Percentiles rank a stretch among this genome's conserved stretches.
These are phyloP conservation scores for Lytechinus variegatus DNA, from an alignment of 35 echinoderm and acorn worm genomes.

Conservation along the genomic window DNA sequence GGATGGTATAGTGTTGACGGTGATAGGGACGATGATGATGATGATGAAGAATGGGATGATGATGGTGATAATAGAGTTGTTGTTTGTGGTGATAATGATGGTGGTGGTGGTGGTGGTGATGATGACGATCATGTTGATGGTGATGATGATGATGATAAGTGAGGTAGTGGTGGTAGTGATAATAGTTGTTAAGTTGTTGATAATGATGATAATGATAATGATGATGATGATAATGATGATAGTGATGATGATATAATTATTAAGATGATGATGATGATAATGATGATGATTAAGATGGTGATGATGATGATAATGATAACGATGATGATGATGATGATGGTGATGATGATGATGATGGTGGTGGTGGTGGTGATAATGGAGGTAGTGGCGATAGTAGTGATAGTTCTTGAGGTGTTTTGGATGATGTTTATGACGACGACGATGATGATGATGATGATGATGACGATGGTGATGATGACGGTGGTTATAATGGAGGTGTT, in stretches of 20 bases:
- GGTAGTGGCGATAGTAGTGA: background rate
- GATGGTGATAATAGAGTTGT: background rate
- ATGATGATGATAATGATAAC: background rate
- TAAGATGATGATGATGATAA: background rate
- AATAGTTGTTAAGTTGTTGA: background rate
- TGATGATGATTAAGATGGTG: background rate
- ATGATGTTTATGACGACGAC: background rate
- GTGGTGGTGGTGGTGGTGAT: background rate
- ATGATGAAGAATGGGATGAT: background rate
- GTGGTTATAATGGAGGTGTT: background rate
- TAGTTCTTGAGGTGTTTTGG: background rate
- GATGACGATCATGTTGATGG: background rate
- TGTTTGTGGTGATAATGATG: background rate
- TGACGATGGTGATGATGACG: background rate
- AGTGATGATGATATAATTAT: background rate
- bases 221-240: background rate
- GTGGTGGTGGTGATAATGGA: background rate
- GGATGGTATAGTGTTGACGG: background rate
- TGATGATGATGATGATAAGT: background rate
- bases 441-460: background rate
- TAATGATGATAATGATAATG: background rate
- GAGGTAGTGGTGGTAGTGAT: background rate
- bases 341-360: background rate
- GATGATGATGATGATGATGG: background rate
- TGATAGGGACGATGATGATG: background rate